A percentile compares a stretch with the other conserved stretches of the same genome.
phyloP scores from a whole-genome alignment of 2,797 vertebrate species.

The Cynodonichthys magdalenae region DNA sequence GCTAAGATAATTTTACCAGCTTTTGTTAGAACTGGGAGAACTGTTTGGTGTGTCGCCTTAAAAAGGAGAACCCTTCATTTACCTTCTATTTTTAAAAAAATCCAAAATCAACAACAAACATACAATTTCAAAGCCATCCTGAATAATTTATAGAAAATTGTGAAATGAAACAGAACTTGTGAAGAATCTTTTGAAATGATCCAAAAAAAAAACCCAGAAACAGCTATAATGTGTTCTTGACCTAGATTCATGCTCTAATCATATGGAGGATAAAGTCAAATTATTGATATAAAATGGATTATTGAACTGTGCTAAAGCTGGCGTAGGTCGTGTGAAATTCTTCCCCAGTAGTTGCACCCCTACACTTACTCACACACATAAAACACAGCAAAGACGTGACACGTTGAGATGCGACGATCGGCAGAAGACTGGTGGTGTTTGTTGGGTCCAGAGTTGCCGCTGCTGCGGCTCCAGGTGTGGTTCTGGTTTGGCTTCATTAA shows the following conservation, averaged over 20 bases:
- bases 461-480: conserved; percentile 42
- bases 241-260: conserved; percentile 7
- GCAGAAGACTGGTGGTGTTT: conserved; percentile 50
- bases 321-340: conserved; percentile 37
- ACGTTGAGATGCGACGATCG: conserved; percentile 53
- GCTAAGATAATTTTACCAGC: conserved; percentile 16
- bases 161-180: not conserved
- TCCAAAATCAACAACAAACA: not conserved
- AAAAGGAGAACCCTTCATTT: not conserved
- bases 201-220: not conserved
- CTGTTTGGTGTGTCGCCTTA: no score
- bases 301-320: conserved; percentile 47
- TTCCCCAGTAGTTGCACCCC: conserved; percentile 52
- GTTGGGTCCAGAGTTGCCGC: conserved; percentile 48
- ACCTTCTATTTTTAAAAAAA: not conserved
- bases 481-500: conserved; percentile 44
- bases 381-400: conserved; percentile 35
- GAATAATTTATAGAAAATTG: not conserved
- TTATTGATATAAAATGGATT: conserved; percentile 8
- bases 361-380: conserved; percentile 28
- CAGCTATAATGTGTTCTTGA: not conserved
- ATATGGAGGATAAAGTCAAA: not conserved
- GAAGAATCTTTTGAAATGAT: conserved; percentile 1
- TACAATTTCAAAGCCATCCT: not conserved
- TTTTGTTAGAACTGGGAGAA: not conserved